Evolutionary conservation across 2,888 invertebrate species (phyloP), one percentile per base, ranked within the genome.

Genomic region (Trichogramma evanescens): DNA sequence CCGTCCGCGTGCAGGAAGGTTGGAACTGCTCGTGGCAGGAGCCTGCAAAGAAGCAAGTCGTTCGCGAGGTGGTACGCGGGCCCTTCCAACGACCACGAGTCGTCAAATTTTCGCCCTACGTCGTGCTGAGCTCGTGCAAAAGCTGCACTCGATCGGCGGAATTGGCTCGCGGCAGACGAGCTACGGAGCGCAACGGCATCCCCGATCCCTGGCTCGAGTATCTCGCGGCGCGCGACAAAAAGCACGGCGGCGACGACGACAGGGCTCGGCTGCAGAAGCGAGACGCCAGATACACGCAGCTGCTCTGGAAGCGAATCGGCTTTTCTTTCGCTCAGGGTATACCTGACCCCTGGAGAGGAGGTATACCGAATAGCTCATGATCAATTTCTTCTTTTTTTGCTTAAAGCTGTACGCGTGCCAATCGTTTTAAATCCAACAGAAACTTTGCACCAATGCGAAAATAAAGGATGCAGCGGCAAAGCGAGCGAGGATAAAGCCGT

Each of bases 151-250:
- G 51, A 39, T n/a, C 39, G 10, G 26, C 39, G 5, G 41, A n/a
- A 6, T 4, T 13, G 48, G 8, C 26, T 13, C n/a, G 42, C 5
- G 46, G 9, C n/a, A 42, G 58, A 63, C 40, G 63, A 58, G 2
- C n/a, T 6, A 58, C 13, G 44, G n/a, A 41, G 6, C 45, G 50
- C 6, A 55, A 49, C n/a, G 71, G 71, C 0, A 71, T 71, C 26
- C 71, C 71, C 4, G 67, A 71, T 63, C 66, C 69, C 10, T 69
- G 69, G 70, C 56, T 59, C 38, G 68, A 71, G 48, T 69, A 69
- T 53, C 61, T 68, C 3, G 61, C 63, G 1, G 38, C 52, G 58
- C 3, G 51, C 52, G 4, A 4, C 40, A 43, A 4, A 50, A 10
- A 5, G 6, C 5, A 7, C 53, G 59, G 62, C 7, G 56, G 43